Base-by-base conservation (phyloP, 2,888 invertebrate genomes). In the Pandemis cinnamomeana region DNA sequence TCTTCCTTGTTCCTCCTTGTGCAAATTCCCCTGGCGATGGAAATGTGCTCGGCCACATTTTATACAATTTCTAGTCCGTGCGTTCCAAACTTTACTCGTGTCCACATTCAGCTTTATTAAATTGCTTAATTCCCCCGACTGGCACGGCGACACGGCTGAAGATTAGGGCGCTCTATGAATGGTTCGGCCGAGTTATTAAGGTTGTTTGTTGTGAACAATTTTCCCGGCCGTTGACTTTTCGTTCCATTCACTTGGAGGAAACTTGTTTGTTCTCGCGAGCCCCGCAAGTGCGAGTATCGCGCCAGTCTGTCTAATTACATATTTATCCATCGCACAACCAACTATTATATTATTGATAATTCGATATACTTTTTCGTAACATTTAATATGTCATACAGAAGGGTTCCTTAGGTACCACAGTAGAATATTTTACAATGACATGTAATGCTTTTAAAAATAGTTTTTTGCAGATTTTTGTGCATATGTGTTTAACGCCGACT, bases 21-120 rank as follows among this genome's bases (percentile, higher is more conserved):
- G 93, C 93, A 93, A 93, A 94, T 94, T 94, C 93, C 93, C 93
- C 91, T 89, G 93, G 89, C 93, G 93, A 94, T 93, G 92, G 92
- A 93, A 93, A 93, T 93, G 92, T 92, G 91, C 90, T 92, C 91
- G 88, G 92, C 93, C 92, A 93, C 93, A 93, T 94, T 94, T 94
- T 94, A 93, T 93, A 94, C 92, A 93, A 93, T 93, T 93, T 93
- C 92, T 92, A 91, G 91, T 89, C 88, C 85, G 85, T 83, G 86
- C 87, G 86, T 87, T 86, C 84, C 84, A 87, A 89, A 87, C 86
- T 86, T 86, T 86, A 87, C 86, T 81, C 80, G 78, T 79, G 80
- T 82, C 82, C 80, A 81, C 82, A 78, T 80, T 79, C 61, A 70
- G 66, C 73, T 78, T 76, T 75, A 77, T 79, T 77, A 80, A 78